Conservation (phyloP, 2,888 invertebrate species). For the Thera britannica region DNA sequence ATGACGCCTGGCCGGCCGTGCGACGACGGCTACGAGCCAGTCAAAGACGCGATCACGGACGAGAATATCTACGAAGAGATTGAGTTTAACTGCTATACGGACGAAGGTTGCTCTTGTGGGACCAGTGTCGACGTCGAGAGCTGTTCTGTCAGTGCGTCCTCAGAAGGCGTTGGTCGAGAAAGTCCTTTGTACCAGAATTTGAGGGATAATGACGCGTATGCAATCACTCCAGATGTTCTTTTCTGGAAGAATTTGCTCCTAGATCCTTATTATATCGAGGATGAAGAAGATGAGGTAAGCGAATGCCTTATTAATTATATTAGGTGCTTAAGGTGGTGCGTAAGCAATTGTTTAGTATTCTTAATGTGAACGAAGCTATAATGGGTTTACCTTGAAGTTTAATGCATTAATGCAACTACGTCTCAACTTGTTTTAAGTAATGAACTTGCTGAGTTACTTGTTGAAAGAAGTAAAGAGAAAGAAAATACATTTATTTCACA, state of each 20-base stretch:
- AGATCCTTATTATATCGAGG: conserved; percentile 81
- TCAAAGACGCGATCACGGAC: conserved; percentile 75
- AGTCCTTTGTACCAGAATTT: conserved; percentile 79
- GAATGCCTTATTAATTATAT: conserved; percentile 14
- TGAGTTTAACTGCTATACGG: conserved; percentile 71
- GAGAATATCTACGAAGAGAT: conserved; percentile 82
- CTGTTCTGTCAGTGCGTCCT: conserved; percentile 77
- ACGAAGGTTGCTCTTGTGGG: conserved; percentile 77
- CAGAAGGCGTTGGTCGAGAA: conserved; percentile 72
- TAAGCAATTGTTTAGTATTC: conserved; percentile 27
- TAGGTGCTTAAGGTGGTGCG: conserved; percentile 25
- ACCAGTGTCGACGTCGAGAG: conserved; percentile 80
- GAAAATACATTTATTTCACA: too few relatives aligned
- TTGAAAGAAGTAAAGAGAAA: not conserved
- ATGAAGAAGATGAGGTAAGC: conserved; percentile 83
- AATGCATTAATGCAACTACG: conserved; percentile 32
- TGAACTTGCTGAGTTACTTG: conserved; percentile 10
- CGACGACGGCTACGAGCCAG: conserved; percentile 80
- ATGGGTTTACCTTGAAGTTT: conserved; percentile 34
- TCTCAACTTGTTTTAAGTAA: conserved; percentile 20
- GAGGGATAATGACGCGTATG: conserved; percentile 77
- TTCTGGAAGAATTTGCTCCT: conserved; percentile 81
- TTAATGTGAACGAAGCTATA: conserved; percentile 19
- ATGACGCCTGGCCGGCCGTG: conserved; percentile 77
- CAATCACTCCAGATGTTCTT: conserved; percentile 79